Evolutionary conservation across 2,113 vertebrate species (phyloP).

Genomic region (Coptodon rendalli): DNA sequence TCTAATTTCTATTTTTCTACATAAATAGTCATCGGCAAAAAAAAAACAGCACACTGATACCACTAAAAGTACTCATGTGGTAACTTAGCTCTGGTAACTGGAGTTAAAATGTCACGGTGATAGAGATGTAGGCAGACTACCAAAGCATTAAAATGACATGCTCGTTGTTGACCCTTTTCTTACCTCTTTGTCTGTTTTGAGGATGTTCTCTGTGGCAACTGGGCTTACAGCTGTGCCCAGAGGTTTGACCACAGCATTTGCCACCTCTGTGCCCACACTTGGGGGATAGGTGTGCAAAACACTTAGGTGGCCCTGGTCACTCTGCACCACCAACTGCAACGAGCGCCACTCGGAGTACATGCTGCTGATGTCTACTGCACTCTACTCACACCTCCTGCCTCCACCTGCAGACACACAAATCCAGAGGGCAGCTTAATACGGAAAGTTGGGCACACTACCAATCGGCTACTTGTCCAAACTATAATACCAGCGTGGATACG

Average conservation of each 20-base stretch:
- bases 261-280: constrained; percentile 88
- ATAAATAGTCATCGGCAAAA: neutral
- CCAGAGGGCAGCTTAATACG: neutral
- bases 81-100: neutral
- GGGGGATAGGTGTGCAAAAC: constrained; percentile 92
- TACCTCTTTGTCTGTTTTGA: constrained; percentile 96
- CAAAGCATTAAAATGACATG: neutral
- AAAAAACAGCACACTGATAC: neutral
- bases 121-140: neutral
- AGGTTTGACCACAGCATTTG: constrained; percentile 90
- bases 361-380: constrained; percentile 62
- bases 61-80: neutral
- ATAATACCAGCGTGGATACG: neutral
- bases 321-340: constrained; percentile 90
- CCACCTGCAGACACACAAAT: constrained; percentile 53
- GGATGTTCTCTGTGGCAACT: constrained; percentile 83
- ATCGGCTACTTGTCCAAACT: neutral
- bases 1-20: neutral
- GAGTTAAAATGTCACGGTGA: neutral
- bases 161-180: constrained; percentile 9
- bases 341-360: constrained; percentile 99
- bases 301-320: constrained; percentile 93
- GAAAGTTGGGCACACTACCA: neutral
- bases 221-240: constrained; percentile 83
- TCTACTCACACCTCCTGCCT: constrained; percentile 60